These are phyloP conservation scores for Diabrotica balteata DNA, from an alignment of 2,888 invertebrate genomes.

Conservation along the genomic window DNA sequence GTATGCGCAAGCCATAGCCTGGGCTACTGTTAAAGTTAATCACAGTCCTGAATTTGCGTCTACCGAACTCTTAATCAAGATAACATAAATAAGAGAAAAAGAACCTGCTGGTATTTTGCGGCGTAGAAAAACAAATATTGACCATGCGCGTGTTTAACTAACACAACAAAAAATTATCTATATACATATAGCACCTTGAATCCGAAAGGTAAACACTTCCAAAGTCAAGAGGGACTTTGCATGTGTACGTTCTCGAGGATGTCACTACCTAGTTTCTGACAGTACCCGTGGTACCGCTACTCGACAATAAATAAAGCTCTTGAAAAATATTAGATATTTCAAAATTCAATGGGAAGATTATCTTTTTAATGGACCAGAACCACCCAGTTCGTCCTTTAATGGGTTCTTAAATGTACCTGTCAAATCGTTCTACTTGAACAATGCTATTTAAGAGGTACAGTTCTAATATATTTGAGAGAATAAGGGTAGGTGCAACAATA, in stretches of 20 bases:
- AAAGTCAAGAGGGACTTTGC: conserved; percentile 19
- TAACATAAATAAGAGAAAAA: too few relatives aligned
- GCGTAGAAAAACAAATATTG: not conserved
- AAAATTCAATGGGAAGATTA: conserved; percentile 16
- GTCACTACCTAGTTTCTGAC: conserved; percentile 25
- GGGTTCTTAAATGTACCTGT: conserved; percentile 17
- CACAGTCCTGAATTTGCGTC: too few relatives aligned
- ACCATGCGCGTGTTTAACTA: conserved; percentile 2
- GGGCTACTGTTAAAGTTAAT: too few relatives aligned
- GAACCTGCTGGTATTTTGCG: not conserved
- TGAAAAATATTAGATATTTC: conserved; percentile 17
- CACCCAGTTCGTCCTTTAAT: conserved; percentile 9
- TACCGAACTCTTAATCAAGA: too few relatives aligned
- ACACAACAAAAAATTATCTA: conserved; percentile 6
- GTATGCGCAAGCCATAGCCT: too few relatives aligned
- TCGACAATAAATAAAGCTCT: conserved; percentile 10
- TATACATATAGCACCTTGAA: conserved; percentile 13
- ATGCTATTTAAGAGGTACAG: not conserved
- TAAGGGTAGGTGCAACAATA: too few relatives aligned
- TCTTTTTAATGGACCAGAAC: conserved; percentile 14
- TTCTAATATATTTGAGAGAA: too few relatives aligned
- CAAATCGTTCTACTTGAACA: conserved; percentile 15
- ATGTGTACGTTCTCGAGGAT: conserved; percentile 8
- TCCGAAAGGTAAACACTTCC: conserved; percentile 22
- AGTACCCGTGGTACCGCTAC: conserved; percentile 15